These are phyloP conservation scores for Eudasyphora cyanicolor DNA, from an alignment of 2,888 invertebrate genomes.

Conservation along the genomic window DNA sequence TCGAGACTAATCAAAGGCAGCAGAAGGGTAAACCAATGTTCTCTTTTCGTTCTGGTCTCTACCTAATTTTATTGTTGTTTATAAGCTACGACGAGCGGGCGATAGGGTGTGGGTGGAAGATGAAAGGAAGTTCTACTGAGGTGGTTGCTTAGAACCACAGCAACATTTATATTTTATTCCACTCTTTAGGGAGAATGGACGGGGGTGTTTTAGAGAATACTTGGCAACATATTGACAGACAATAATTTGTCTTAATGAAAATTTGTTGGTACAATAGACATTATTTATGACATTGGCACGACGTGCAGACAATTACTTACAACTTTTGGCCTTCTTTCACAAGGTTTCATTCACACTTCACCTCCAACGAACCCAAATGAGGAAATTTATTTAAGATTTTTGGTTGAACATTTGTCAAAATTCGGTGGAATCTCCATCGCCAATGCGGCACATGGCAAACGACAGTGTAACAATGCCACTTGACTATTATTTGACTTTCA, in stretches of 20 bases:
- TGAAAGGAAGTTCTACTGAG: not conserved
- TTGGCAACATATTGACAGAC: slow-evolving; percentile 80
- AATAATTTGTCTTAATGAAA: slow-evolving; percentile 81
- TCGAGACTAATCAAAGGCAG: slow-evolving; percentile 50
- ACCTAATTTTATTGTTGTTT: not conserved
- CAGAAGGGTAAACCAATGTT: slow-evolving; percentile 54
- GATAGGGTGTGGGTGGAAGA: not conserved
- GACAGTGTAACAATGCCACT: slow-evolving; percentile 48
- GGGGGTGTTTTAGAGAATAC: too few species aligned
- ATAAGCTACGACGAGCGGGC: not conserved
- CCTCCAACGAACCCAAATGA: not conserved
- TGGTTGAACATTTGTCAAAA: slow-evolving; percentile 42
- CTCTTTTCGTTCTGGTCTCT: not conserved
- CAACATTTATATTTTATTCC: slow-evolving; percentile 13
- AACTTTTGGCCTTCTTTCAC: not conserved
- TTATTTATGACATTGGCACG: slow-evolving; percentile 79
- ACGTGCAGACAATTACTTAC: slow-evolving; percentile 71
- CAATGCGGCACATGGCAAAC: not conserved
- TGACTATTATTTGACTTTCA: slow-evolving; percentile 54
- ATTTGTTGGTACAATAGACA: slow-evolving; percentile 68
- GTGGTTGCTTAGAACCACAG: slow-evolving; percentile 9
- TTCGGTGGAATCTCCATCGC: not conserved
- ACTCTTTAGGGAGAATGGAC: not conserved
- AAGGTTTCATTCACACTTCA: slow-evolving; percentile 20
- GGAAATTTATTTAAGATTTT: slow-evolving; percentile 50